These are phyloP conservation scores for Climacteris rufus DNA, from an alignment of 2,113 vertebrate species.

Conservation along the genomic window DNA sequence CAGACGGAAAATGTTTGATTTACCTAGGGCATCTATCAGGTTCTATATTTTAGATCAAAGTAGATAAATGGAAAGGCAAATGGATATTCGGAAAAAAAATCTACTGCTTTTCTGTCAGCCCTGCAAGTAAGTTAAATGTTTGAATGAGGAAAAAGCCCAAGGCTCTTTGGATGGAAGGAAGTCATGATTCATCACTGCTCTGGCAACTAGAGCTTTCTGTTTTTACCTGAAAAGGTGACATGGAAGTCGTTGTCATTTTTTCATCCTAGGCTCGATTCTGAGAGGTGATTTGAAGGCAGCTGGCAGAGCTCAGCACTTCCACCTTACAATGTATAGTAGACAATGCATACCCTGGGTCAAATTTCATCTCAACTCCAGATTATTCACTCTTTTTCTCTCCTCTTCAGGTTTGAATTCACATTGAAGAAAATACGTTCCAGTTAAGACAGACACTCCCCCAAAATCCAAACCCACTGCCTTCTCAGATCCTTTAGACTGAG, in stretches of 20 bases:
- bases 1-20: constrained; percentile 76
- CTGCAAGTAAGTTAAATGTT: constrained; percentile 49
- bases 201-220: not conserved
- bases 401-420: not conserved
- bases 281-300: not conserved
- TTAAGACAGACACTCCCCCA: not conserved
- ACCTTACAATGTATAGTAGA: not conserved
- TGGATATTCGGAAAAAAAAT: constrained; percentile 59
- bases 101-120: constrained; percentile 62
- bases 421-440: not conserved
- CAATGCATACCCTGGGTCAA: not conserved
- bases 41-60: constrained; percentile 73
- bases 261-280: not conserved
- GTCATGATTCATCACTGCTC: constrained; percentile 8
- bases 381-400: not conserved
- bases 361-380: not conserved
- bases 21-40: constrained; percentile 72
- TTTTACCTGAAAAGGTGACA: constrained; percentile 20
- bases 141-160: constrained; percentile 18
- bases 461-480: not conserved
- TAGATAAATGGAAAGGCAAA: constrained; percentile 73
- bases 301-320: not conserved
- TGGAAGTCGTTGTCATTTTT: not conserved
- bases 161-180: not conserved
- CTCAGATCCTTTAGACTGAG: not conserved